phyloP scores from a whole-genome alignment of 2,888 invertebrate genomes.

The Nasonovia ribisnigri region DNA sequence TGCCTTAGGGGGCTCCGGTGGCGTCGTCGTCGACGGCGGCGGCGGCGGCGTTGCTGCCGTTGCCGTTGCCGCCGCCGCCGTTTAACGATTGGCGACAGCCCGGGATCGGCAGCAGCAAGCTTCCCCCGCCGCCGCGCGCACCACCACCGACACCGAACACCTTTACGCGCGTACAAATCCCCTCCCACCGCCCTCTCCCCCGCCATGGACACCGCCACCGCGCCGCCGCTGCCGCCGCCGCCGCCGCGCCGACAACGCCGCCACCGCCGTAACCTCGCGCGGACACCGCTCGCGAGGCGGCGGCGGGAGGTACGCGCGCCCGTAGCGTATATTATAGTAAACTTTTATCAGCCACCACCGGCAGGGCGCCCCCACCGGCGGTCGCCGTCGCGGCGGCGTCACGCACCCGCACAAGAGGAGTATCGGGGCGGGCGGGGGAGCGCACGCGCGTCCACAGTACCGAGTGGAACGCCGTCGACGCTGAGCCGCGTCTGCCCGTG shows the following conservation, averaged over 20 bases:
- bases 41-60: constrained; percentile 7
- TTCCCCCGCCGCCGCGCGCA: constrained; percentile 4
- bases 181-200: not conserved
- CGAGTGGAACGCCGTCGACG: constrained; percentile 52
- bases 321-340: constrained; percentile 46
- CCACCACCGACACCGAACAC: constrained; percentile 12
- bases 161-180: constrained; percentile 55
- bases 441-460: constrained; percentile 61
- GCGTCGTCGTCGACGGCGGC: constrained; percentile 1
- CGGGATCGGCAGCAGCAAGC: constrained; percentile 64
- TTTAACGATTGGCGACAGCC: constrained; percentile 65
- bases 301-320: not conserved
- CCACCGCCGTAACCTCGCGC: not conserved
- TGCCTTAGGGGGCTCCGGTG: constrained; percentile 19
- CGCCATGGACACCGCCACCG: not conserved
- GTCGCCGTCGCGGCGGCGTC: constrained; percentile 54
- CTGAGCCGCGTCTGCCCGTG: constrained; percentile 33
- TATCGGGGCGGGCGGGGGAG: constrained; percentile 5
- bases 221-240: not conserved
- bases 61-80: constrained; percentile 44
- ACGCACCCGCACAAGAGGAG: constrained; percentile 51
- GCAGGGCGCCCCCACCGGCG: constrained; percentile 30
- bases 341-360: constrained; percentile 61
- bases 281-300: not conserved
- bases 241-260: not conserved